A percentile compares a stretch with the other conserved stretches of the same genome.
Evolutionary conservation across 2,888 invertebrate species (phyloP).

Genomic region (Pyralis farinalis): DNA sequence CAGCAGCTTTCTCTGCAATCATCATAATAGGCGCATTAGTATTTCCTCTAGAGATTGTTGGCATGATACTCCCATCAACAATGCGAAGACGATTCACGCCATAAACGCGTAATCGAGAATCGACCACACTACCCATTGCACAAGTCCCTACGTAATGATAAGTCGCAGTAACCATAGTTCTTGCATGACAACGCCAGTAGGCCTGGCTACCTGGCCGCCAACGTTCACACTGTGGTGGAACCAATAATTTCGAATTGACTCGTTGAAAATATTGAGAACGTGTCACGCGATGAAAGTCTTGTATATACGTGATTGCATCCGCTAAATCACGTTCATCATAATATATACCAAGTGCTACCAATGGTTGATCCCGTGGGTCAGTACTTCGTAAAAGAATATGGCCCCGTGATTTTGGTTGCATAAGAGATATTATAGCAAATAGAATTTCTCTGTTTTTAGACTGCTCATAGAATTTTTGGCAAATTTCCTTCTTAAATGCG

Average conservation of each 20-base stretch:
- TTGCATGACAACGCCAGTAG: conserved; percentile 36
- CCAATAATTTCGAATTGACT: conserved; percentile 27
- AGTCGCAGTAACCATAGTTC: conserved; percentile 77
- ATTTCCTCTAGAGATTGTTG: conserved; percentile 50
- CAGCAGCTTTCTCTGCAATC: too few relatives aligned
- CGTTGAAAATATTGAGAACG: conserved; percentile 36
- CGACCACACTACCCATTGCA: conserved; percentile 88
- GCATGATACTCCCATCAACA: conserved; percentile 49
- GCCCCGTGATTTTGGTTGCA: conserved; percentile 46
- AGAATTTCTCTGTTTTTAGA: conserved; percentile 21
- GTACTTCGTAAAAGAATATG: conserved; percentile 29
- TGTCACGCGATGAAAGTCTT: conserved; percentile 31
- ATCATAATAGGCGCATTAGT: conserved; percentile 67
- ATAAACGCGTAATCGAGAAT: conserved; percentile 65
- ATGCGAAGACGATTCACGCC: conserved; percentile 24
- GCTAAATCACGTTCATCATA: conserved; percentile 20
- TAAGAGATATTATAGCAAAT: conserved; percentile 20
- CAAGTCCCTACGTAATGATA: conserved; percentile 86
- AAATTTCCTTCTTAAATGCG: conserved; percentile 27
- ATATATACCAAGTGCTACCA: too few relatives aligned
- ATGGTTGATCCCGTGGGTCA: conserved; percentile 34
- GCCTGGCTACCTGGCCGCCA: conserved; percentile 27
- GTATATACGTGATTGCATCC: conserved; percentile 25
- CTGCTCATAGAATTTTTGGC: conserved; percentile 21
- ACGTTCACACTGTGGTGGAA: conserved; percentile 29